Evolutionary conservation across 2,113 vertebrate genomes (phyloP).

Genomic region (Hystrix brachyura): DNA sequence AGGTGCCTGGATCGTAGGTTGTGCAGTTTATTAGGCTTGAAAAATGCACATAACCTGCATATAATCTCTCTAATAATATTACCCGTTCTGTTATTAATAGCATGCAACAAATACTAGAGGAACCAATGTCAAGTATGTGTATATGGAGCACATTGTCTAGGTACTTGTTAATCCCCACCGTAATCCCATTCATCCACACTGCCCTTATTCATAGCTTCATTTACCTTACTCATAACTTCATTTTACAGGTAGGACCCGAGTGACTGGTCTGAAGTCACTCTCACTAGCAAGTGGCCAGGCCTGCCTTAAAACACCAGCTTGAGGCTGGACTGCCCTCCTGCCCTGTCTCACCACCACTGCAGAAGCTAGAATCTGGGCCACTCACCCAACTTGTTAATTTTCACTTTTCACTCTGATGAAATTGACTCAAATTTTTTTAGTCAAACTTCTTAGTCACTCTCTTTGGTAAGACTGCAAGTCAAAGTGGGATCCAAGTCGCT

Average conservation of each 20-base stretch:
- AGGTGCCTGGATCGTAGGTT: background rate
- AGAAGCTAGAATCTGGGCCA: background rate
- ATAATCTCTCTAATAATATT: background rate
- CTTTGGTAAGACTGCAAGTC: background rate
- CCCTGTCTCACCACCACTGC: rapidly evolving
- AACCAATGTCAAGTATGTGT: background rate
- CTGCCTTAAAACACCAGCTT: background rate
- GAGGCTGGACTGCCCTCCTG: background rate
- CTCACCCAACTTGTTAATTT: background rate
- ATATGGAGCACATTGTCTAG: background rate
- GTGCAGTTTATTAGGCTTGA: background rate
- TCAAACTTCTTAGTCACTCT: background rate
- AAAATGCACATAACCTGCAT: background rate
- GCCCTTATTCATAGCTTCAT: background rate
- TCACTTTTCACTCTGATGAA: background rate
- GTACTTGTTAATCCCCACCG: background rate
- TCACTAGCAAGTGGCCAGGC: background rate
- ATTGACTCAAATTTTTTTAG: background rate
- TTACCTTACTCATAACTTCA: too few relatives aligned
- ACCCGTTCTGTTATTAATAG: background rate
- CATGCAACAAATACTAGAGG: background rate
- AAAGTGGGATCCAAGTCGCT: background rate
- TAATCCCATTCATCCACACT: background rate
- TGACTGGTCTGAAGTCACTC: background rate
- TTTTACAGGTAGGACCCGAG: background rate